Base-by-base conservation (phyloP, 2,888 invertebrate genomes). In the Caenorhabditis sinica region DNA sequence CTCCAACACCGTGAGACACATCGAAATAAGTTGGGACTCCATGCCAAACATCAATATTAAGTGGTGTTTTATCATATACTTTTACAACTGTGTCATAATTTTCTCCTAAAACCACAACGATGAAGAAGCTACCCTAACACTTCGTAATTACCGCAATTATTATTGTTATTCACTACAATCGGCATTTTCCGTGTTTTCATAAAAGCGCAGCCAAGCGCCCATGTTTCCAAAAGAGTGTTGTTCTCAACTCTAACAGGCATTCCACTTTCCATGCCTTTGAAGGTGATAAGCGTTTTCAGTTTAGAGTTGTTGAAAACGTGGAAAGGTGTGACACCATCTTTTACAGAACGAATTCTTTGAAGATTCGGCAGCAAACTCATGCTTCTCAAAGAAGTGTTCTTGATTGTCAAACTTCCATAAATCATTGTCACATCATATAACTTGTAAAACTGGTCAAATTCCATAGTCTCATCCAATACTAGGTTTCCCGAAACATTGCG, bases 401-500 rank as follows among this genome's bases (percentile, higher is more conserved):
- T 20, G 36, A 77, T 69, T n/a, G 49, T 71, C 4, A 77, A 25
- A 30, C 77, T 77, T 4, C 77, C 77, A 40, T 30, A 77, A 1
- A 77, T 71, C 0, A 6, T 36, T 33, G 36, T 9, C 0, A 77
- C 23, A 17, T 53, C 43, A 53, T 43, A 53, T 20, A 77, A 17
- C 40, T 71, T 69, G 25, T 71, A 60, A 9, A 36, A 45, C 8
- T 63, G 61, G 0, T 4, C 23, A 33, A 49, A 61, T n/a, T 77
- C 77, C 5, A 20, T n/a, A 20, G 23, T 9, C 51, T 6, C 51
- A 51, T 51, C 1, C 4, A 51, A 8, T 20, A 51, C 15, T 23
- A 51, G 20, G 20, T 51, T 23, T 51, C 51, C 20, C 2, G 51
- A 20, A 4, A 51, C 0, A 6, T 51, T 20, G 4, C 1, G 23